phyloP scores from a whole-genome alignment of 2,113 vertebrate genomes.

The Natator depressus region DNA sequence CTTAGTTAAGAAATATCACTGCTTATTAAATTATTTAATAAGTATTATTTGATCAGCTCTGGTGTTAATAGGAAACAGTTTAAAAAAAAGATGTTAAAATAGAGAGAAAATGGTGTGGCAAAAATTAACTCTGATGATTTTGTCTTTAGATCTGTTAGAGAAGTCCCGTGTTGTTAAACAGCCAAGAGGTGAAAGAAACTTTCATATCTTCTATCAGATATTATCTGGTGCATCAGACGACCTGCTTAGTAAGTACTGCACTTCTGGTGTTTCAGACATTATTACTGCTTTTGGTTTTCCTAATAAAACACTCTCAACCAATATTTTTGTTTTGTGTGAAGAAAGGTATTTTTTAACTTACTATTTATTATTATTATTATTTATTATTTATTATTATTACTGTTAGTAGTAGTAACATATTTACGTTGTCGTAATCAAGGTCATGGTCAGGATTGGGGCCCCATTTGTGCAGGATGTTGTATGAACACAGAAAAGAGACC shows the following conservation, averaged over 20 bases:
- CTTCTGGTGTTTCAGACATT: not conserved
- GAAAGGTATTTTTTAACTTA: not conserved
- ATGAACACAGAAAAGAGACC: not conserved
- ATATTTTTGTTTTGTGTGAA: not conserved
- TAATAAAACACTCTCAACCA: not conserved
- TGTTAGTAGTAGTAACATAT: not conserved
- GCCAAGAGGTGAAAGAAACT: slow-evolving; percentile 97
- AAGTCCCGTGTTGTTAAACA: slow-evolving; percentile 97
- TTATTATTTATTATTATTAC: no score
- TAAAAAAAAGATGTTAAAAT: not conserved
- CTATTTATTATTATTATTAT: not conserved
- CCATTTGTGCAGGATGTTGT: not conserved
- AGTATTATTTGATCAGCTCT: not conserved
- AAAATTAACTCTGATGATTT: not conserved
- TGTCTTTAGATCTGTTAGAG: slow-evolving; percentile 91
- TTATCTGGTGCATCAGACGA: slow-evolving; percentile 94
- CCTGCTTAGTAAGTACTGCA: slow-evolving; percentile 88
- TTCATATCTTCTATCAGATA: slow-evolving; percentile 98
- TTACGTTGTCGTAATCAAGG: not conserved
- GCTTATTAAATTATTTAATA: not conserved
- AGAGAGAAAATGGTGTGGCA: not conserved
- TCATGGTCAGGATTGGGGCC: not conserved
- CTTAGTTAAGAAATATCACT: not conserved
- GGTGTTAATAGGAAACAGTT: not conserved
- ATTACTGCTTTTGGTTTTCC: not conserved